Evolutionary conservation across 2,113 vertebrate genomes (phyloP).

Genomic region (Zapus hudsonius): DNA sequence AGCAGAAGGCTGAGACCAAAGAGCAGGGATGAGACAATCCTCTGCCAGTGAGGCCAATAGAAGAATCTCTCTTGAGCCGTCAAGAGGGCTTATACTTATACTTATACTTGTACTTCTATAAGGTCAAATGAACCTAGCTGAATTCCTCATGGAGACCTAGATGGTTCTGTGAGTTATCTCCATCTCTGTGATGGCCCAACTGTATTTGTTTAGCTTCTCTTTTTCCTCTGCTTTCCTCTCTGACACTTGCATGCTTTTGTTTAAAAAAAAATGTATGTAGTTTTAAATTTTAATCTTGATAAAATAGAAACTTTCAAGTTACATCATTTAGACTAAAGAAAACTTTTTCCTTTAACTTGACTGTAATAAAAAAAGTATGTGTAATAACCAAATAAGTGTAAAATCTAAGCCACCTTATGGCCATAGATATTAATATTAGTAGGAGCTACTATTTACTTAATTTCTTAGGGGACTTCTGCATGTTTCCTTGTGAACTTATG

Average conservation of each 20-base stretch:
- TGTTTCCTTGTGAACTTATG: background rate
- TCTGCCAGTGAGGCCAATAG: background rate
- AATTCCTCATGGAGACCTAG: background rate
- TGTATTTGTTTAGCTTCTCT: background rate
- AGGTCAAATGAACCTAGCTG: background rate
- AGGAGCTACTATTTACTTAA: background rate
- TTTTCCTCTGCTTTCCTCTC: background rate
- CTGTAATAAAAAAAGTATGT: constrained; percentile 17
- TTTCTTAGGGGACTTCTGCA: background rate
- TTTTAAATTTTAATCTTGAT: constrained; percentile 28
- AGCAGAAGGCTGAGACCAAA: constrained; percentile 63
- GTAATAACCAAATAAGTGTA: background rate
- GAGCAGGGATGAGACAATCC: constrained; percentile 21
- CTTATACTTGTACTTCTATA: background rate
- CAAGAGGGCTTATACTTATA: background rate
- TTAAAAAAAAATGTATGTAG: background rate
- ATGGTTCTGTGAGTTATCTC: background rate
- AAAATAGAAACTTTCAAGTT: background rate
- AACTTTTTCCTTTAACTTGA: constrained; percentile 1
- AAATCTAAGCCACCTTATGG: constrained; percentile 6
- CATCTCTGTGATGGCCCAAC: rapidly evolving
- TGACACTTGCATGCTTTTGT: background rate
- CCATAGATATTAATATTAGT: constrained; percentile 19
- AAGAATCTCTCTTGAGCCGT: background rate
- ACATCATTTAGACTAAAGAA: background rate